A percentile compares a stretch with the other conserved stretches of the same genome.
These are phyloP conservation scores for Temnothorax ravouxi DNA, from an alignment of 2,888 invertebrate genomes.

Conservation along the genomic window DNA sequence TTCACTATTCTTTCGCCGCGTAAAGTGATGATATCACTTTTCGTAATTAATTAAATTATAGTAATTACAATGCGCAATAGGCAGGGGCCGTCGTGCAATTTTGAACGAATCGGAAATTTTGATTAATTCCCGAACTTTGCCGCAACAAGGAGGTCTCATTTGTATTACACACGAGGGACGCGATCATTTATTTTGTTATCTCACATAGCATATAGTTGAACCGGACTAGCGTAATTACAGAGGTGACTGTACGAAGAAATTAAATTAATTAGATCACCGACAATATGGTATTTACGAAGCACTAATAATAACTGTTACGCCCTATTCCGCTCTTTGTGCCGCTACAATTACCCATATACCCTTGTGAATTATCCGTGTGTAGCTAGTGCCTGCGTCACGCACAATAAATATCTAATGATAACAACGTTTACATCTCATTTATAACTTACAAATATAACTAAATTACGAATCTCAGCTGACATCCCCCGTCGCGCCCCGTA, in stretches of 20 bases:
- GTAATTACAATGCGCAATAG: constrained; percentile 53
- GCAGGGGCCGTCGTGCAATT: constrained; percentile 40
- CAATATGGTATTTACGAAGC: constrained; percentile 42
- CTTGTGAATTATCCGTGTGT: background rate
- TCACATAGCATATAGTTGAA: constrained; percentile 40
- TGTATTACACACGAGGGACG: constrained; percentile 48
- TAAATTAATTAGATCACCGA: constrained; percentile 55
- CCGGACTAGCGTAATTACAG: constrained; percentile 48
- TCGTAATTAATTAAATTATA: constrained; percentile 57
- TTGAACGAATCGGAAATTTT: constrained; percentile 47
- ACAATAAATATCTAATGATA: constrained; percentile 51
- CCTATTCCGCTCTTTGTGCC: constrained; percentile 11
- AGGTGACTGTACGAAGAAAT: constrained; percentile 46
- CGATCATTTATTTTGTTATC: constrained; percentile 53
- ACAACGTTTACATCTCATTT: constrained; percentile 44
- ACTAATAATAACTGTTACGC: constrained; percentile 44
- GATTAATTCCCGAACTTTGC: constrained; percentile 55
- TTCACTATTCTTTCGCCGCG: constrained; percentile 33
- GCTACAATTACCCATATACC: constrained; percentile 23
- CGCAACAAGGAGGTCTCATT: constrained; percentile 39
- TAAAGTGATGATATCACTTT: constrained; percentile 51
- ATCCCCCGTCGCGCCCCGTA: background rate
- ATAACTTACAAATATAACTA: constrained; percentile 50
- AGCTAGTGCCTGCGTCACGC: constrained; percentile 16
- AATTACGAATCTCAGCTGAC: constrained; percentile 55